Evolutionary conservation across 2,888 invertebrate genomes (phyloP).

Genomic region (Polyploca ridens): DNA sequence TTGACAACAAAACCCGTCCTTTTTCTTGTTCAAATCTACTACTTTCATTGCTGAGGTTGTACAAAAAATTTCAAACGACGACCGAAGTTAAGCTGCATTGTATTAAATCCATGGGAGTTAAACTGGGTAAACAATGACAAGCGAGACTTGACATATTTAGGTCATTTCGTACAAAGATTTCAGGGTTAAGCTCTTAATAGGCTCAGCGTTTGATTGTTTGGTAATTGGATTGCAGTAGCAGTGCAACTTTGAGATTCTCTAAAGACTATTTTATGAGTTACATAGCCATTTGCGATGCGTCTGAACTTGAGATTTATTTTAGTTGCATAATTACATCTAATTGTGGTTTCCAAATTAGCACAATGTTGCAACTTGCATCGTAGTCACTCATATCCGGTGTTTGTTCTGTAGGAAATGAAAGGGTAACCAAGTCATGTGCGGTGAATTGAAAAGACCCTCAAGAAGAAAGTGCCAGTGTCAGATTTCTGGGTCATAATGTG

Average conservation of each 20-base stretch:
- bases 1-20: constrained; percentile 64
- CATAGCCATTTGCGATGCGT: neutral
- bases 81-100: neutral
- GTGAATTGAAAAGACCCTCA: constrained; percentile 68
- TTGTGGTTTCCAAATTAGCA: neutral
- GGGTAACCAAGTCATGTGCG: constrained; percentile 54
- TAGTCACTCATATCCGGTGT: constrained; percentile 26
- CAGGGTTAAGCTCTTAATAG: neutral
- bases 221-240: neutral
- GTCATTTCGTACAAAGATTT: neutral
- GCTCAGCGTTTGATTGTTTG: neutral
- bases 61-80: constrained; percentile 18
- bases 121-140: neutral
- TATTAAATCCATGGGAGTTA: neutral
- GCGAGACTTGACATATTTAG: neutral
- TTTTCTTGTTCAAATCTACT: constrained; percentile 39
- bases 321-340: neutral
- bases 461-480: constrained; percentile 77
- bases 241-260: neutral
- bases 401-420: constrained; percentile 47
- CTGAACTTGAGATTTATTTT: neutral
- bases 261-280: neutral
- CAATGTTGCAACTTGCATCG: constrained; percentile 16
- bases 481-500: constrained; percentile 74
- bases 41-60: constrained; percentile 32